Base-by-base conservation (phyloP, 2,888 invertebrate genomes). In the Ophion obscuratus region DNA sequence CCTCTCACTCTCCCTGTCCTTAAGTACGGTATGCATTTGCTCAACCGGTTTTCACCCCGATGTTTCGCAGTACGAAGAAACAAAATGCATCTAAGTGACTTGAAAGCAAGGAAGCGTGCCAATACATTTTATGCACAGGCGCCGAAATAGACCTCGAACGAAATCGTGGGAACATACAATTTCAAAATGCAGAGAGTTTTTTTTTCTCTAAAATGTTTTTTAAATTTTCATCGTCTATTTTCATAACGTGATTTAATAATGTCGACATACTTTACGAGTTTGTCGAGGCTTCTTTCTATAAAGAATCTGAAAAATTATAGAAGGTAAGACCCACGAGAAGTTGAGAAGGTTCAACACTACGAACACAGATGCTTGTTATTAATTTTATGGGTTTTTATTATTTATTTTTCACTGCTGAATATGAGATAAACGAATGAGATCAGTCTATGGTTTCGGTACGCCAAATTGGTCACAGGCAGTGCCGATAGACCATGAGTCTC, bases 31-130 rank as follows among this genome's bases (percentile, higher is more conserved):
- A 82, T 20, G 62, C 66, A 80, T 80, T 84, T 71, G 68, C 76
- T 66, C 44, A 70, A 84, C 84, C 84, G 80, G 84, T 84, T 84
- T 80, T 62, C 62, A 40, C 47, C 57, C 59, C 78, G 78, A 73
- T 78, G 24, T 67, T 74, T 62, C n/a, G 59, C 40, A 20, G 31
- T 61, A 14, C 62, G n/a, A 66, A 40, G 17, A 20, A 76, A 53
- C 75, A n/a, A 67, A 74, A 67, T 40, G 24, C 53, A 53, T 17
- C 3, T 17, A 14, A 77, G 66, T 67, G n/a, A 20, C 67, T 36
- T n/a, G 3, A 5, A 4, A 11, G n/a, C 31, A 53, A 53, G 53
- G 53, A 2, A 53, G 14, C 14, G 11, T 53, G 53, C 14, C 17
- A 17, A 14, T 5, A 53, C 14, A 53, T 14, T 53, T 14, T 2